Evolutionary conservation across 2,888 invertebrate genomes (phyloP), one percentile per base, ranked within the genome.

Genomic region (Rhyacophila evoluta): DNA sequence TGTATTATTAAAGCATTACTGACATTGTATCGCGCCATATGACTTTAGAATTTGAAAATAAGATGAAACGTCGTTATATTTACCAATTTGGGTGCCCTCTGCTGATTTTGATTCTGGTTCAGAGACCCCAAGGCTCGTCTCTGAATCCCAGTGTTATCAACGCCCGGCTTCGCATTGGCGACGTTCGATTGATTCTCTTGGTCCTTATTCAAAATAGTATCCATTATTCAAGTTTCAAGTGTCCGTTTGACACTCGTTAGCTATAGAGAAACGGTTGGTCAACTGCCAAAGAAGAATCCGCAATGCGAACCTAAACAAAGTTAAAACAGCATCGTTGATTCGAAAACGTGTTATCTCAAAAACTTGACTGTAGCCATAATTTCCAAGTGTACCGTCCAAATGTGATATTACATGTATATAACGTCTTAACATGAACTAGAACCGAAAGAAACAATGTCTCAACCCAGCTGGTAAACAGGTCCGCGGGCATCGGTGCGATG

Each of bases 81-180:
- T 87, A 92, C 92, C 83, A 89, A 86, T 87, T 91, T 91, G 72
- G 86, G 83, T 84, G 85, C 89, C 84, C 91, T 88, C 84, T 88
- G 89, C 85, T 89, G 89, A 84, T 88, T 88, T 84, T 89, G 89
- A 83, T 91, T 91, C 84, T 91, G 90, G 84, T 92, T 92, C 79
- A 93, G 87, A 83, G 91, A 91, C 70, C 93, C 93, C 71, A 94
- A 88, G 78, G 92, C 93, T 81, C 93, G 89, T 83, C 93, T 90
- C 86, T 93, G 93, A 83, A 88, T 87, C 79, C 89, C 89, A 82
- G 87, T 86, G 84, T 87, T 89, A 82, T 91, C 92, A 15, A 12
- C 19, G 39, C 39, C 38, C 33, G 74, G 70, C 72, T 80, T 80
- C 4, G 15, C 41, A 27, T 36, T 25, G n/a, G 73, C 6, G 12